Evolutionary conservation across 2,797 vertebrate genomes (phyloP).

Genomic region (Catharus ustulatus): DNA sequence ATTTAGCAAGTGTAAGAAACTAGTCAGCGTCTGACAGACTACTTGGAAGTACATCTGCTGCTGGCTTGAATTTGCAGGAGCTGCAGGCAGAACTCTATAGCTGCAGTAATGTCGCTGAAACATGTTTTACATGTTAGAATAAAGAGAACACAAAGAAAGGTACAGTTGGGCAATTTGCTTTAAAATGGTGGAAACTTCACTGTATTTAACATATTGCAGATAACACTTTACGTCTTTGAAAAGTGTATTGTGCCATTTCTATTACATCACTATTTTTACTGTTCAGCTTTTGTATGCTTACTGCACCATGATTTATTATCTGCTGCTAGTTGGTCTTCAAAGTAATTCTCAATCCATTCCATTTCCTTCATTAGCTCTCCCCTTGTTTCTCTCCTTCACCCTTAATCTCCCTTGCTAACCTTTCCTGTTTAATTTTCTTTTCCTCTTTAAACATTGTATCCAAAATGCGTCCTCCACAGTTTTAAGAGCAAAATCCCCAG

Average conservation of each 20-base stretch:
- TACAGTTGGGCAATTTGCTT: background rate
- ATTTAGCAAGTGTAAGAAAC: background rate
- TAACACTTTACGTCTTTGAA: background rate
- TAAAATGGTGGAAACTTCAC: background rate
- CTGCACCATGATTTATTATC: constrained; percentile 31
- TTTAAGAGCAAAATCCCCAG: constrained; percentile 51
- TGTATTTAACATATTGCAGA: background rate
- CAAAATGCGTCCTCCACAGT: background rate
- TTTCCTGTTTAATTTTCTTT: constrained; percentile 47
- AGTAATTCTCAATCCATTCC: constrained; percentile 32
- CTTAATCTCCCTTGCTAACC: constrained; percentile 8
- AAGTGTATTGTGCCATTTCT: background rate
- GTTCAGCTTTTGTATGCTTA: background rate
- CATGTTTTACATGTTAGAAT: background rate
- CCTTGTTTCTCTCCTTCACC: constrained; percentile 51
- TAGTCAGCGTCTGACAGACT: background rate
- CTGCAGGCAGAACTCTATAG: background rate
- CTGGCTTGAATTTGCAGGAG: background rate
- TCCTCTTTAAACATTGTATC: constrained; percentile 15
- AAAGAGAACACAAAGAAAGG: background rate
- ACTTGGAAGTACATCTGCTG: background rate
- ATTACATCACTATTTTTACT: background rate
- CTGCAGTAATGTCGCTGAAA: background rate
- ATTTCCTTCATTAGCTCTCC: constrained; percentile 50
- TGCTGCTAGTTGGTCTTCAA: constrained; percentile 4